Evolutionary conservation across 1,140 invertebrate genomes (phyloP).

Genomic region (Drosophila melanica): DNA sequence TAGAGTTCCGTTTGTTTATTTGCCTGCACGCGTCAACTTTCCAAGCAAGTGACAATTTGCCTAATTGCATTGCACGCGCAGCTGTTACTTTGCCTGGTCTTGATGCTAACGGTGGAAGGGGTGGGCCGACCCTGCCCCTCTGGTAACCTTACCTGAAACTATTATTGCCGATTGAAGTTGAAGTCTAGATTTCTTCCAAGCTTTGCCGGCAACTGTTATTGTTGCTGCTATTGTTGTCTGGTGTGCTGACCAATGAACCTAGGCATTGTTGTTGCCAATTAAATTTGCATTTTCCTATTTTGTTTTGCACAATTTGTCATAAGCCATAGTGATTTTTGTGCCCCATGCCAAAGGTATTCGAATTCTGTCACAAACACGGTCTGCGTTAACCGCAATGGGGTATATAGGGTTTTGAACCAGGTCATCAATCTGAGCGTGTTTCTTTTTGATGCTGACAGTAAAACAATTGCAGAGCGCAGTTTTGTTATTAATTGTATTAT

Average conservation of each 20-base stretch:
- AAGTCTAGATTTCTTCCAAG: constrained; percentile 17
- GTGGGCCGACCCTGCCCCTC: not conserved
- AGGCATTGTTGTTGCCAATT: constrained; percentile 67
- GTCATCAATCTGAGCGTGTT: too few species aligned
- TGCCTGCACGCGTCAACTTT: constrained; percentile 56
- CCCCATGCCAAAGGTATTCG: not conserved
- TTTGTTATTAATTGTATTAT: too few species aligned
- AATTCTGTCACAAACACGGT: not conserved
- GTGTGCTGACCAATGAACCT: constrained; percentile 67
- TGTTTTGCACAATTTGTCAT: constrained; percentile 53
- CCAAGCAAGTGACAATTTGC: constrained; percentile 67
- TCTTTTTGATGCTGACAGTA: too few species aligned
- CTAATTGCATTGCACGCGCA: constrained; percentile 50
- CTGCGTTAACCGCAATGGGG: not conserved
- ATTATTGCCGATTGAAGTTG: constrained; percentile 16
- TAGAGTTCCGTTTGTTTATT: constrained; percentile 55
- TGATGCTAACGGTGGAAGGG: too few species aligned
- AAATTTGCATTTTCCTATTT: constrained; percentile 65
- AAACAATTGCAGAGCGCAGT: too few species aligned
- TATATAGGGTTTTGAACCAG: not conserved
- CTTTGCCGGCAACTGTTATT: not conserved
- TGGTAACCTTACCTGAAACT: not conserved
- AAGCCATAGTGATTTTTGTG: constrained; percentile 41
- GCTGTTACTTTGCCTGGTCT: constrained; percentile 6
- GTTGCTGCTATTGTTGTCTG: constrained; percentile 1